Evolutionary conservation across 2,113 vertebrate species (phyloP), one percentile per base, ranked within the genome.

Genomic region (Tragelaphus buxtoni): DNA sequence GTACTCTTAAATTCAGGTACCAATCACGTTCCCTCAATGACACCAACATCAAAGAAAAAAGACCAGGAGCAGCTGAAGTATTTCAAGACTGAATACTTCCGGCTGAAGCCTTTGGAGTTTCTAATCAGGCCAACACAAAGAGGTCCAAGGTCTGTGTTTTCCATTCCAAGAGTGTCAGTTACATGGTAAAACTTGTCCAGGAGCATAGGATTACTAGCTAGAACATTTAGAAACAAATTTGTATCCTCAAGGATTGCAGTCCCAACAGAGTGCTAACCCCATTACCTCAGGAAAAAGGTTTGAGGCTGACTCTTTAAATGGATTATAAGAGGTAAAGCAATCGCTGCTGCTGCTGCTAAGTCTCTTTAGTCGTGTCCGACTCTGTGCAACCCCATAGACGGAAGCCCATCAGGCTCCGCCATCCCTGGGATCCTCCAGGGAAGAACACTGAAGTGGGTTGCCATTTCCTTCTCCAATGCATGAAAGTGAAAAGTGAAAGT

Each of bases 251-350:
- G 45, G 85, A 92, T 0, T 72, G 47, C 24, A 55, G 13, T 79
- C 24, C 9, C 81, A 72, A 90, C 49, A 91, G 49, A 74, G 20
- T 65, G 28, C 26, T 72, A 88, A 95, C 79, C 88, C 93, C 74
- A 96, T 93, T 92, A 96, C 85, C 35, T 26, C 20, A 63, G 35
- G 85, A 56, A 90, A 96, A 88, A 95, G 65, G 60, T 77, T 89
- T 81, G 58, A 88, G 45, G 53, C 26, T 32, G 61, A 84, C 49
- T 88, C 79, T 76, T 88, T 87, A 77, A 95, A 94, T 60, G 60
- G 65, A 96, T n/a, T 77, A 4, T 51, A 35, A 92, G 39, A 84
- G 77, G 74, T 10, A 60, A 69, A 8, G 47, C 47, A 90, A n/a
- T 76, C 0, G 14, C 79, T 47, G 47, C 47, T 47, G 47, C 47